Evolutionary conservation across 2,797 vertebrate genomes (phyloP), one percentile per base, ranked within the genome.

Genomic region (Corythornis leucogaster): DNA sequence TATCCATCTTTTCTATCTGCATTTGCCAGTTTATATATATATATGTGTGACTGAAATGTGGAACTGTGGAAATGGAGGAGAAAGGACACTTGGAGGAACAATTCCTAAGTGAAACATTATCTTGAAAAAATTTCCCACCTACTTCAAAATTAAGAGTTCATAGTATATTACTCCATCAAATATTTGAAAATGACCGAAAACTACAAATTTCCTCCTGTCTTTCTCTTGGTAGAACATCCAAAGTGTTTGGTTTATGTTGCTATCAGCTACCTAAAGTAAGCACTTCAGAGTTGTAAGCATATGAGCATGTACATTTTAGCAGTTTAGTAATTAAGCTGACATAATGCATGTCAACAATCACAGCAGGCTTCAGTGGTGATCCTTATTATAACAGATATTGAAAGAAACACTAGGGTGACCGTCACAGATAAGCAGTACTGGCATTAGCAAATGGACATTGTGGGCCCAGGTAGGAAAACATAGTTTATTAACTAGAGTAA

Each of bases 401-500:
- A 70, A 92, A 58, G 46, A 74, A 74, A 88, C 61, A 69, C 28
- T 33, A 57, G 83, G 51, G 75, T 94, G 69, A 67, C 68, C 3
- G 0, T 75, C 33, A 54, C 54, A 91, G 91, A 79, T 91, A 85
- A 90, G 50, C 53, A 8, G 66, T 25, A 31, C 22, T 76, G 42
- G 50, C 30, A 62, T 68, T 28, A 90, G 90, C 30, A 83, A 93
- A 68, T 45, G 81, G 89, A 91, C 66, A 38, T 18, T 73, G 35
- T 83, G 66, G 26, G 57, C 35, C 74, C 58, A 87, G 83, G 89
- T 88, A 61, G 76, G 62, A 80, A 92, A 88, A 66, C 1, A 2
- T 22, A 58, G 45, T 96, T 95, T 93, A 80, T 92, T 89, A 70
- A 88, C 91, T 88, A 88, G 58, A 89, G n/a, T 83, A 81, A 90